These are phyloP conservation scores for Dipus sagitta DNA, from an alignment of 2,797 vertebrate species.

Conservation along the genomic window DNA sequence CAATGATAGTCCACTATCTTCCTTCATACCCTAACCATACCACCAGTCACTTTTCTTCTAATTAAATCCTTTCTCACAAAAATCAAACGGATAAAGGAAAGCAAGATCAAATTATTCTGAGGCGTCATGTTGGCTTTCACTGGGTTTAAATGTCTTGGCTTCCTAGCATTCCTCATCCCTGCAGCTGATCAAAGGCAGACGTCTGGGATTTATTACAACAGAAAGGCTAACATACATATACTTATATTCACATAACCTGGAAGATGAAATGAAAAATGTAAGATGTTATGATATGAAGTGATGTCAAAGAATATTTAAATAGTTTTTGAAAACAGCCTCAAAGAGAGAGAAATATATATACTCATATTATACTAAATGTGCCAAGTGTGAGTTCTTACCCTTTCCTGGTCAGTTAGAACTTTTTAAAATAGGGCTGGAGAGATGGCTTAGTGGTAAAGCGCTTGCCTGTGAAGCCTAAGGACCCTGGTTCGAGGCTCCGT, in stretches of 20 bases:
- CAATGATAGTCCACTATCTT: background rate
- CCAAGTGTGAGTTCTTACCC: background rate
- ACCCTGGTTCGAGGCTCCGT: no score
- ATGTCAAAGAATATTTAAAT: background rate
- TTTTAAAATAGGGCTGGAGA: no score
- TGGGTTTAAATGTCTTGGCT: conserved; percentile 61
- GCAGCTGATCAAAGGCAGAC: background rate
- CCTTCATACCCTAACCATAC: background rate
- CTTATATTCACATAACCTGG: background rate
- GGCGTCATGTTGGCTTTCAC: conserved; percentile 32
- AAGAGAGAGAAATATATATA: background rate
- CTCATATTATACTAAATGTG: conserved; percentile 11
- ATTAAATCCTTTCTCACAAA: conserved; percentile 26
- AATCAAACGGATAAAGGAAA: background rate
- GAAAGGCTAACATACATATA: background rate
- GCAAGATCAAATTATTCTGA: conserved; percentile 35
- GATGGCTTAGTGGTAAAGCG: no score
- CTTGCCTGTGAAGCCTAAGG: no score
- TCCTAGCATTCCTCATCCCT: background rate
- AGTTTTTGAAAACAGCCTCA: conserved; percentile 34
- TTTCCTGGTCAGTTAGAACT: background rate
- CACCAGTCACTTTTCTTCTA: background rate
- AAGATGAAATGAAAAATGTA: conserved; percentile 55
- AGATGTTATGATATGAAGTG: conserved; percentile 38
- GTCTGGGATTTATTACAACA: conserved; percentile 11